Conservation (phyloP, 2,113 vertebrate genomes). For the Gymnocephalus cernua region DNA sequence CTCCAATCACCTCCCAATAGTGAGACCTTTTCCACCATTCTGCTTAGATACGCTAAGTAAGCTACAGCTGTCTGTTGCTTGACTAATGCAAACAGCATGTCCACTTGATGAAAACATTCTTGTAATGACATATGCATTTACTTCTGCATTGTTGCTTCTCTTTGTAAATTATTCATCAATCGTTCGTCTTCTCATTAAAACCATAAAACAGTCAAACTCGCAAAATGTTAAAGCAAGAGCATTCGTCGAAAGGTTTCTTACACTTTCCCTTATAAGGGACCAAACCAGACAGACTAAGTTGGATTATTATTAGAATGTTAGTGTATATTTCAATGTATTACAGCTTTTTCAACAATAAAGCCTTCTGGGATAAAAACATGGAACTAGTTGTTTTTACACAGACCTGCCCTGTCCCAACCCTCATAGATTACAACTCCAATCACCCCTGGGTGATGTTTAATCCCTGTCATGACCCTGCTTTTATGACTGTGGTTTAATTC, state of each 20-base stretch:
- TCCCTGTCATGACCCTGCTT: constrained; percentile 46
- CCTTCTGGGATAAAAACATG: constrained; percentile 4
- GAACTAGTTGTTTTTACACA: constrained; percentile 18
- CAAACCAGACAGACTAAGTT: background rate
- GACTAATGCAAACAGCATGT: background rate
- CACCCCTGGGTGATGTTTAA: constrained; percentile 39
- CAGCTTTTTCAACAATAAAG: background rate
- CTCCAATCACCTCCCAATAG: background rate
- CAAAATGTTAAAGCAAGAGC: background rate
- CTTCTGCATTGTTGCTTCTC: background rate
- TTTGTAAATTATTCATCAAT: background rate
- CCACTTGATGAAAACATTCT: background rate
- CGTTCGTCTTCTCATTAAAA: background rate
- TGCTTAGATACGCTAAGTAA: background rate
- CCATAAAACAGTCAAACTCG: constrained; percentile 5
- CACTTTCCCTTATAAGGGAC: background rate
- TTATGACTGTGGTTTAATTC: constrained; percentile 52
- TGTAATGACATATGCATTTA: background rate
- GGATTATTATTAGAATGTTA: background rate
- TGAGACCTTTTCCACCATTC: background rate
- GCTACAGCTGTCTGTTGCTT: background rate
- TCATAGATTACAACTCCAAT: constrained; percentile 24
- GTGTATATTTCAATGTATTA: background rate
- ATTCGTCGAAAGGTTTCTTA: background rate
- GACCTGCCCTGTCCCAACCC: constrained; percentile 9